Evolutionary conservation across 2,113 vertebrate species (phyloP).

Genomic region (Epinephelus fuscoguttatus): DNA sequence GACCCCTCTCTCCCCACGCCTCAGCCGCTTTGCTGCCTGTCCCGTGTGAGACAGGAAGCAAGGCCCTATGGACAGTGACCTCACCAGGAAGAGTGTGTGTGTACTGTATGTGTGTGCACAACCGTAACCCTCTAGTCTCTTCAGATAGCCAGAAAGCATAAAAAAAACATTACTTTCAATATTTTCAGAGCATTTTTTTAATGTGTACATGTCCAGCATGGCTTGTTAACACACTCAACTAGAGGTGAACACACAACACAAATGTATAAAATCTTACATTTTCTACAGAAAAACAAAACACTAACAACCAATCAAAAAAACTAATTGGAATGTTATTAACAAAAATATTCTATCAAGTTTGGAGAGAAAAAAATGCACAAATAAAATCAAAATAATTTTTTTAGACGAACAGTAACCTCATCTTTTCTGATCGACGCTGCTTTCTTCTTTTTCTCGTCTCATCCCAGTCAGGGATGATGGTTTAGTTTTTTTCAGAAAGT

Average conservation of each 20-base stretch:
- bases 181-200: conserved; percentile 80
- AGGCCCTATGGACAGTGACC: conserved; percentile 75
- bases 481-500: conserved; percentile 52
- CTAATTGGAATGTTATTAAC: conserved; percentile 85
- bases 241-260: conserved; percentile 84
- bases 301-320: conserved; percentile 61
- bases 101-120: conserved; percentile 10
- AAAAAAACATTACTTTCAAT: background rate
- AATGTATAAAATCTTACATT: conserved; percentile 85
- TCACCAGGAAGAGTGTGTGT: conserved; percentile 71
- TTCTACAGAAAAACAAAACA: conserved; percentile 74
- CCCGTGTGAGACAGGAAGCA: conserved; percentile 83
- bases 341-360: conserved; percentile 58
- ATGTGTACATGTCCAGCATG: conserved; percentile 89
- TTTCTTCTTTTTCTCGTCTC: conserved; percentile 2
- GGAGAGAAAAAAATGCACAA: conserved; percentile 63
- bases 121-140: conserved; percentile 5
- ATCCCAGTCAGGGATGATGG: conserved; percentile 50
- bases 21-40: conserved; percentile 65
- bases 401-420: conserved; percentile 56
- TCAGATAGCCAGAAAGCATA: background rate
- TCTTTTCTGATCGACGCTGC: conserved; percentile 25
- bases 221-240: conserved; percentile 86
- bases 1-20: conserved; percentile 10
- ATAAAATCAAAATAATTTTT: conserved; percentile 67